Evolutionary conservation across 2,113 vertebrate species (phyloP), one percentile per base, ranked within the genome.

Genomic region (Pandion haliaetus): DNA sequence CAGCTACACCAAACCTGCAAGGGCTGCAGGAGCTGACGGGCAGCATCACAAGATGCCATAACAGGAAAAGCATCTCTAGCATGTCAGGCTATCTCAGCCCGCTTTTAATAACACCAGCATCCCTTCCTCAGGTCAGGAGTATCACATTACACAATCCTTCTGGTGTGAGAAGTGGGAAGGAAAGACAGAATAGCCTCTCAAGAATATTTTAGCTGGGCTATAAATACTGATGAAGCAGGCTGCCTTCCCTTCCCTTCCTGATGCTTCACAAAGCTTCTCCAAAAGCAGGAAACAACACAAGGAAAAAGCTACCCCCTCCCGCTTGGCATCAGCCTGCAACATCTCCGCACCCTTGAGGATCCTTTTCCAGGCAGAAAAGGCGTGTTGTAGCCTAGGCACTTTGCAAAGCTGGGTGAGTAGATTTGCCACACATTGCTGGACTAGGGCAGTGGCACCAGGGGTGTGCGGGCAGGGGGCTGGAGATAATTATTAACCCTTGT

Each of bases 381-480:
- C 17, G 23, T 82, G 54, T 38, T 50, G 61, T 10, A 57, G 34
- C 67, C 29, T 12, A 24, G 45, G 67, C 26, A 4, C 49, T 44
- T 92, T 28, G 65, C 29, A 40, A 28, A 79, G 32, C 5, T 7
- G 58, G 25, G 20, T 38, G 49, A 86, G 63, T 54, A 42, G 15
- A 54, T 72, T 47, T 47, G 47, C 57, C 29, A n/a, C 38, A 4
- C 1, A 0, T 49, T 25, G 23, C 38, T 74, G 45, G 14, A 15
- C 23, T 17, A 45, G 28, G 70, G 23, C 19, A n/a, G 47, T 7
- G 6, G 32, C 47, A 34, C 19, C 55, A 36, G 17, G n/a, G 38
- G 12, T 8, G 23, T 49, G 19, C 2, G 6, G 49, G 54, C 19
- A 40, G 38, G 40, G 12, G 12, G 19, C 4, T 0, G 1, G 65